Evolutionary conservation across 2,888 invertebrate species (phyloP).

Genomic region (Fissipunctia ypsillon): DNA sequence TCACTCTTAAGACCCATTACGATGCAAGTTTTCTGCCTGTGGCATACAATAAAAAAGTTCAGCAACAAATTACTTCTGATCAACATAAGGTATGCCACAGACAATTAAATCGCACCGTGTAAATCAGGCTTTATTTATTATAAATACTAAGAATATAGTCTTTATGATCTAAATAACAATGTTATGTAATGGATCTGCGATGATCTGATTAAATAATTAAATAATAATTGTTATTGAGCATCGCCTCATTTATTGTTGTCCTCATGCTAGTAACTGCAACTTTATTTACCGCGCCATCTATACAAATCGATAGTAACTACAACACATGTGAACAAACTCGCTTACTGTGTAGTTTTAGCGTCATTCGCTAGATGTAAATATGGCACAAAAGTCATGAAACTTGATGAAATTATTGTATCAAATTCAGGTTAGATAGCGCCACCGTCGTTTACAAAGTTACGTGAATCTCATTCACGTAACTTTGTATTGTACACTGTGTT

Average conservation of each 20-base stretch:
- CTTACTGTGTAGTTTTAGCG: not conserved
- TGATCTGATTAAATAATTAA: not conserved
- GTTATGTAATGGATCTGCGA: not conserved
- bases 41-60: not conserved
- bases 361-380: conserved; percentile 30
- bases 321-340: not conserved
- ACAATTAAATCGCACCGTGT: not conserved
- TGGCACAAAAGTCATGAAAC: conserved; percentile 2
- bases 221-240: not conserved
- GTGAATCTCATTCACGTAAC: conserved; percentile 1
- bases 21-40: not conserved
- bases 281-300: conserved; percentile 47
- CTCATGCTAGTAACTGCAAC: not conserved
- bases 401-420: not conserved
- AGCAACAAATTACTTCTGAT: not conserved
- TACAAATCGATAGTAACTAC: conserved; percentile 15
- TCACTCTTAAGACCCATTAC: not conserved
- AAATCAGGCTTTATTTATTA: not conserved
- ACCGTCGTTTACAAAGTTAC: no score
- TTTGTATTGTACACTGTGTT: not conserved
- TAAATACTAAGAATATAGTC: not conserved
- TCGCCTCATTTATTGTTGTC: not conserved
- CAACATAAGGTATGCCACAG: no score
- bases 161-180: not conserved
- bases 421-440: conserved; percentile 7